phyloP scores from a whole-genome alignment of 2,113 vertebrate genomes.

The Oryzias woworae region DNA sequence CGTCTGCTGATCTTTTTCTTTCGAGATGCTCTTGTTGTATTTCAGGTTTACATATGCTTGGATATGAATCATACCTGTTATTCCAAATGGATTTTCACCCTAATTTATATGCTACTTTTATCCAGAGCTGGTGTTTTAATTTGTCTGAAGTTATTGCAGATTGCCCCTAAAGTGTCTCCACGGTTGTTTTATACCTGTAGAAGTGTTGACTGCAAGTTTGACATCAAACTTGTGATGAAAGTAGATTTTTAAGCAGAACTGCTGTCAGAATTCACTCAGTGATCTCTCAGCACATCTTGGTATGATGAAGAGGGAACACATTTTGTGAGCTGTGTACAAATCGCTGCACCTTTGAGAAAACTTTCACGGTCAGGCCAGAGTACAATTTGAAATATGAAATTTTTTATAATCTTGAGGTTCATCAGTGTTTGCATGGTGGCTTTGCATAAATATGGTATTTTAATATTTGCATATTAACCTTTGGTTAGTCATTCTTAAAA shows the following conservation, averaged over 20 bases:
- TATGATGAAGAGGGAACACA: background rate
- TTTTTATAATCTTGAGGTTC: background rate
- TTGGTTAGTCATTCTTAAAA: too few relatives aligned
- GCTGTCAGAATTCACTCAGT: background rate
- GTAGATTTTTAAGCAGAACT: constrained; percentile 13
- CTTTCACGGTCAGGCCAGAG: constrained; percentile 9
- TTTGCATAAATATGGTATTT: too few relatives aligned
- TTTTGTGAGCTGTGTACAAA: constrained; percentile 5
- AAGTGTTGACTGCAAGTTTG: background rate
- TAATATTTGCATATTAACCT: too few relatives aligned
- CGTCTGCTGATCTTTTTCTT: constrained; percentile 5
- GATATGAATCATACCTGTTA: constrained; percentile 10
- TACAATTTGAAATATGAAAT: background rate
- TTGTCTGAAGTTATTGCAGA: background rate
- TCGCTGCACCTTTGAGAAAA: background rate
- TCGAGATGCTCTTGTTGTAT: constrained; percentile 4
- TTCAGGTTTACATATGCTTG: constrained; percentile 5
- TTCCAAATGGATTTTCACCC: constrained; percentile 9
- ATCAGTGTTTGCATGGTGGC: background rate
- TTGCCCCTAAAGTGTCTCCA: background rate
- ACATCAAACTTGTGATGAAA: constrained; percentile 5
- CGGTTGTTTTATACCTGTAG: constrained; percentile 13
- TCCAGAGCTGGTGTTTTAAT: background rate
- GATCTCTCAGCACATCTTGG: background rate
- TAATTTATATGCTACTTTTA: background rate